Evolutionary conservation across 1,140 invertebrate genomes (phyloP), one percentile per base, ranked within the genome.

Genomic region (Leptinotarsa texana): DNA sequence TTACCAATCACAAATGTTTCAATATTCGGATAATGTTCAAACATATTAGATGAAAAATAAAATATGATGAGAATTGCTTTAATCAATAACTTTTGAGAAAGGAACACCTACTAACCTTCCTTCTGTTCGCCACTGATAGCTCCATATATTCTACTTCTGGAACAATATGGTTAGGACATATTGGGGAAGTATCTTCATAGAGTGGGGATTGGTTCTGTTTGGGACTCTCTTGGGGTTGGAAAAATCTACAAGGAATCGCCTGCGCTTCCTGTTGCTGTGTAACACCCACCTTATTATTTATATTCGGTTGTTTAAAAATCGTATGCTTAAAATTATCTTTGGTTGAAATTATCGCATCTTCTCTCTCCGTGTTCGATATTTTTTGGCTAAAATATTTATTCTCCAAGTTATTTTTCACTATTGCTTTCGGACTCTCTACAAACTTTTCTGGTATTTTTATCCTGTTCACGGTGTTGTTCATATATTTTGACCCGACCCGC

Each of bases 131-230:
- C 70, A 72, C 70, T 49, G 22, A 61, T 22, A 61, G 62, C 27
- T 62, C 11, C 11, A 11, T 15, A 15, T 63, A 62, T 21, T 63
- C 70, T 72, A 72, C 79, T 80, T 80, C 80, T 42, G 74, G 72
- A 33, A 68, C 80, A 80, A 78, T 82, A 82, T 80, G 80, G 47
- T 74, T 66, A 42, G 69, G 67, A 74, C 80, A 82, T 82, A 82
- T 78, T 78, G 80, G 77, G 75, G 79, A 80, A 82, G 80, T 77
- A 72, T 51, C 72, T 69, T 57, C 51, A 4, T 15, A 15, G 15
- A 5, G 51, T n/a, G 51, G 4, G 17, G 17, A n/a, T 51, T 51
- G 42, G 51, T 57, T 18, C 63, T 21, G 21, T 42, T 3, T 48
- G 48, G 27, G 27, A 49, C 18, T n/a, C 13, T 61, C 8, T 69